Conservation (phyloP, 2,888 invertebrate genomes). For the Andrena haemorrhoa region DNA sequence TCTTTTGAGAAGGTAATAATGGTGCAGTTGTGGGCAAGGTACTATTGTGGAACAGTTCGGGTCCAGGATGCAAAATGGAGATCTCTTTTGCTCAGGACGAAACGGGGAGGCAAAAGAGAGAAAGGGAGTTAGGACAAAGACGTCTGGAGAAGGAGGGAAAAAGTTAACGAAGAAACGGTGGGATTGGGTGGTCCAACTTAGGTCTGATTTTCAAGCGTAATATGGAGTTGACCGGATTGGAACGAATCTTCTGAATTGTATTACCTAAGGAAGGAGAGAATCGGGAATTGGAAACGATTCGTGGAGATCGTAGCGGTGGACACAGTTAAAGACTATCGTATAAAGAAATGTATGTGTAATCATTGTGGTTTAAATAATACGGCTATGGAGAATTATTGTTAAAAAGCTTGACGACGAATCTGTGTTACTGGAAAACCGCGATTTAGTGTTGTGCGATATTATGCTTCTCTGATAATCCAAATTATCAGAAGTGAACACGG, state of each 20-base stretch:
- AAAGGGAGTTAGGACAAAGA: not conserved
- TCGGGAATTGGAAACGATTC: conserved; percentile 2
- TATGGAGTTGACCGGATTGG: not conserved
- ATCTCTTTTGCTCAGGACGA: not conserved
- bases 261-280: not conserved
- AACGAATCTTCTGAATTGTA: not conserved
- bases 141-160: not conserved
- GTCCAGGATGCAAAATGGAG: no score
- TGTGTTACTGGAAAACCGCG: no score
- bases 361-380: no score
- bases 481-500: no score
- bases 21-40: no score
- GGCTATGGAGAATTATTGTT: no score
- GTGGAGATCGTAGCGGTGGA: not conserved
- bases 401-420: no score
- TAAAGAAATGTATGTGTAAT: no score
- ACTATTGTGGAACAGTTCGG: no score
- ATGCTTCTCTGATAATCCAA: no score
- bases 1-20: not conserved
- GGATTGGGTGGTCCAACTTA: not conserved
- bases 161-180: conserved; percentile 1
- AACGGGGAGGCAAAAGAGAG: not conserved
- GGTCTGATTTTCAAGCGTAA: not conserved
- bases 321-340: not conserved
- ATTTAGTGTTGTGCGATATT: no score